A percentile compares a stretch with the other conserved stretches of the same genome.
phyloP scores from a whole-genome alignment of 2,797 vertebrate species.

The Carapus acus region DNA sequence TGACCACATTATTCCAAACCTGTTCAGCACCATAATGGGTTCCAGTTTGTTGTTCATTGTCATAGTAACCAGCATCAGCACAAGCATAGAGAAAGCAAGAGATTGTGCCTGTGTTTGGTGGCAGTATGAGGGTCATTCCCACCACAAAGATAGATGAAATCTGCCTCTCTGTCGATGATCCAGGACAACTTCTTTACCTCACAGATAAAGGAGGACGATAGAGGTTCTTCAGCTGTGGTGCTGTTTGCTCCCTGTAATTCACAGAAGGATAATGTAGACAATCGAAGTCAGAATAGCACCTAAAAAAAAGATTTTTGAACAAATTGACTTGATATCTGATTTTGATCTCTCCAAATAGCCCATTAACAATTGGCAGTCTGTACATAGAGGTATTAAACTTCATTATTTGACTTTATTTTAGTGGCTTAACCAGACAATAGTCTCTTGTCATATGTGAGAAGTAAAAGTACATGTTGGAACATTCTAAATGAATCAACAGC shows the following conservation, averaged over 20 bases:
- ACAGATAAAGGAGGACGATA: neutral
- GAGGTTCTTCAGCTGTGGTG: slow-evolving; percentile 16
- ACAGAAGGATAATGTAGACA: slow-evolving; percentile 16
- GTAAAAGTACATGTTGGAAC: slow-evolving; percentile 2
- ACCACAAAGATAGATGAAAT: slow-evolving; percentile 32
- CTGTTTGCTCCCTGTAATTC: slow-evolving; percentile 36
- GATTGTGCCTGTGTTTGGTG: slow-evolving; percentile 10
- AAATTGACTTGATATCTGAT: no score
- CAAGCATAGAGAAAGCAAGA: neutral
- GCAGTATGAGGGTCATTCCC: slow-evolving; percentile 28
- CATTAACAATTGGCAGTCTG: neutral
- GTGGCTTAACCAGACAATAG: slow-evolving; percentile 12
- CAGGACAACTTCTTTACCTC: slow-evolving; percentile 37
- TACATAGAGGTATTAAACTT: slow-evolving; percentile 12
- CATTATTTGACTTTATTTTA: slow-evolving; percentile 31
- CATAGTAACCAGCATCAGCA: slow-evolving; percentile 15
- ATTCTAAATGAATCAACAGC: neutral
- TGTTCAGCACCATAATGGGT: slow-evolving; percentile 27
- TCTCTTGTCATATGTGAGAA: slow-evolving; percentile 24
- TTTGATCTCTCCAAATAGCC: neutral
- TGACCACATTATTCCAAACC: slow-evolving; percentile 35
- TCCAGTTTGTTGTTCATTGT: slow-evolving; percentile 38
- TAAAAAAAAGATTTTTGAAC: slow-evolving; percentile 3
- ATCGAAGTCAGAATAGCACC: slow-evolving; percentile 3
- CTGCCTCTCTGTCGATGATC: slow-evolving; percentile 18